Percentiles rank a stretch among this genome's conserved stretches.
phyloP scores from a whole-genome alignment of 2,113 vertebrate species.

The Corythaeola cristata region DNA sequence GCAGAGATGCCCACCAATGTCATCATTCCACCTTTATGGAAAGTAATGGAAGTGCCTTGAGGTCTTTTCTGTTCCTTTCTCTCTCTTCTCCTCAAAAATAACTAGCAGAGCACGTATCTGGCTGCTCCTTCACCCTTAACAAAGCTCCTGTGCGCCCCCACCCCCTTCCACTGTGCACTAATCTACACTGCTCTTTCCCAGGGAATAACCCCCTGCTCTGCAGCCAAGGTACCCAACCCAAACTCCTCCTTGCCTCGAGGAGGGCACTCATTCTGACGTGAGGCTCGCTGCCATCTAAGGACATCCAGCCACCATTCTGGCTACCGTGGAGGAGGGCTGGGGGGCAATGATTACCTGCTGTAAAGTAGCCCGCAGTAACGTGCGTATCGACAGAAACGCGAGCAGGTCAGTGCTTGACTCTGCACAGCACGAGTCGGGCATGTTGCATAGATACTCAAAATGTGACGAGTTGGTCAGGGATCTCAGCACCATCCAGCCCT shows the following conservation, averaged over 20 bases:
- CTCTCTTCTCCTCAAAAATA: background rate
- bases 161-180: background rate
- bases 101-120: background rate
- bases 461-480: fast-evolving
- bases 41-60: background rate
- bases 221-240: background rate
- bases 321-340: background rate
- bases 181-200: background rate
- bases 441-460: background rate
- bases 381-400: background rate
- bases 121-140: background rate
- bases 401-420: background rate
- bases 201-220: background rate
- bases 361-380: background rate
- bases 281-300: background rate
- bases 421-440: fast-evolving
- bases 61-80: background rate
- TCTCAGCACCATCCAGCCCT: background rate
- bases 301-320: background rate
- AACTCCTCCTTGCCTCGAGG: background rate
- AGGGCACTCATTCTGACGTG: background rate
- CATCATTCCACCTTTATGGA: background rate
- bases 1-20: background rate
- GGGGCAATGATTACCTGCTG: background rate
- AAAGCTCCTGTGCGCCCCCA: background rate